Conservation (phyloP, 1,140 invertebrate species). For the Lasaia peninsularis region DNA sequence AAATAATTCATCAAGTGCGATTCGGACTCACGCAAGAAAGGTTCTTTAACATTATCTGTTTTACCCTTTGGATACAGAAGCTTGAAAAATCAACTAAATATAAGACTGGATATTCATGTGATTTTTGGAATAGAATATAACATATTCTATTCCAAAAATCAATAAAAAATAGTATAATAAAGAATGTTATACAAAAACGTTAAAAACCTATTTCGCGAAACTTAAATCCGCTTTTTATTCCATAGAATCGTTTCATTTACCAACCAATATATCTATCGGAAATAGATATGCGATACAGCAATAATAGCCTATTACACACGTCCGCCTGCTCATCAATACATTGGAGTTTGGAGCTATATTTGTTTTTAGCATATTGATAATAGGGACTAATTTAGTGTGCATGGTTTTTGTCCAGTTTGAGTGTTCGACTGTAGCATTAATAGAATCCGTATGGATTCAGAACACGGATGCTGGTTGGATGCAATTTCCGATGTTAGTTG, state of each 20-base stretch:
- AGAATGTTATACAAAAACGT: neutral
- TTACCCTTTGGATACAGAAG: too few species aligned
- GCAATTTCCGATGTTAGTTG: slow-evolving; percentile 25
- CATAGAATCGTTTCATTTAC: slow-evolving; percentile 16
- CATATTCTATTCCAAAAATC: too few species aligned
- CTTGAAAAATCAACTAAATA: too few species aligned
- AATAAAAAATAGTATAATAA: too few species aligned
- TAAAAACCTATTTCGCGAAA: slow-evolving; percentile 12
- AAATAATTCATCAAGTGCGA: too few species aligned
- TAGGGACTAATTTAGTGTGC: slow-evolving; percentile 5
- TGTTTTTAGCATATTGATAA: neutral
- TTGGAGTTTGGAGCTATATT: neutral
- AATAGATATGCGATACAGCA: slow-evolving; percentile 27
- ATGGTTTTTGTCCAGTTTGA: neutral
- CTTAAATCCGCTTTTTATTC: neutral
- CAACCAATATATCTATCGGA: slow-evolving; percentile 27
- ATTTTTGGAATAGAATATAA: too few species aligned
- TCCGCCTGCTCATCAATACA: neutral
- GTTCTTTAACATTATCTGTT: too few species aligned
- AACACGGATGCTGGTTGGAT: slow-evolving; percentile 17
- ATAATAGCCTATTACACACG: slow-evolving; percentile 26
- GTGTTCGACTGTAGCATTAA: slow-evolving; percentile 7
- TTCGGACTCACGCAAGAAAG: too few species aligned
- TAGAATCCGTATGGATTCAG: slow-evolving; percentile 22
- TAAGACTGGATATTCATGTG: too few species aligned